Base-by-base conservation (phyloP, 2,113 vertebrate genomes). In the Smithornis capensis region DNA sequence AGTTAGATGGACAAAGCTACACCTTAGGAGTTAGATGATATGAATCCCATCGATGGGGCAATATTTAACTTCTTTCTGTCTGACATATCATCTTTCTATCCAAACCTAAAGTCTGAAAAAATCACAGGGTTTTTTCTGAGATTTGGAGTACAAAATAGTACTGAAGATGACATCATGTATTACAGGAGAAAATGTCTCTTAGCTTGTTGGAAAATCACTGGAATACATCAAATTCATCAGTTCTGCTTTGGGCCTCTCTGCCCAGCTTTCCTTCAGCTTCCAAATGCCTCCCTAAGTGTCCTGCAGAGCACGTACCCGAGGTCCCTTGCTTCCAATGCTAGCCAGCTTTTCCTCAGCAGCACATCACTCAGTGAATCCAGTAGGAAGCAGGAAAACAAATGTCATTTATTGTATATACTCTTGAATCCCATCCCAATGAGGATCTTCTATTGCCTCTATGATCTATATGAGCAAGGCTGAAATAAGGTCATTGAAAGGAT, bases 291-390 rank as follows among this genome's bases (percentile, higher is more conserved):
- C 79, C 63, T 29, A 44, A 65, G 14, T 68, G 37, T 82, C 65
- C 60, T 70, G 33, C 53, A 71, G 45, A 56, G 40, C 73, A 83
- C 13, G 7, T 78, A 74, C 18, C 45, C 50, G 42, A 40, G n/a
- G 40, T 75, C 69, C 40, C 74, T 40, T 19, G 19, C 63, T 76
- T 76, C 68, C n/a, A 79, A 2, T 19, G 19, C 45, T 45, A 4
- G 70, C 85, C 85, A 96, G 78, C 37, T 93, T 96, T 90, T 85
- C 37, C 40, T 83, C 70, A 90, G 82, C 90, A 96, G 60, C 80
- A 65, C 73, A 81, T 92, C 89, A 77, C 42, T 94, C 96, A 89
- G 53, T 52, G 55, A 86, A 90, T 69, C 45, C 63, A 74, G 63
- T 29, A 85, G n/a, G 79, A 94, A 95, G 62, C 40, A 92, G 75